Evolutionary conservation across 2,113 vertebrate genomes (phyloP).

Genomic region (Spheniscus mendiculus): DNA sequence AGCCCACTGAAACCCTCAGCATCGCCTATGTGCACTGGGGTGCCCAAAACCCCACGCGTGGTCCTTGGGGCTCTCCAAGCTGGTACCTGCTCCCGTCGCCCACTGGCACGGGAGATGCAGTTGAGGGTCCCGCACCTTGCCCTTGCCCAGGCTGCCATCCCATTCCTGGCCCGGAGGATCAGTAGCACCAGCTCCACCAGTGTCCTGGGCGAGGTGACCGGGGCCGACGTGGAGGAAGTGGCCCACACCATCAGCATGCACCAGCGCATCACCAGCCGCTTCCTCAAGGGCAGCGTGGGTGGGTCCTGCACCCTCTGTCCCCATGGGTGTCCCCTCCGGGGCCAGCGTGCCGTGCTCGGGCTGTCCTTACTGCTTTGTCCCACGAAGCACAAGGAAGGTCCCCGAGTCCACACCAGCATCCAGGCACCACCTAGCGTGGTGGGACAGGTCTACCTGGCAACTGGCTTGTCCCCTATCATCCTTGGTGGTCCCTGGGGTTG

Average conservation of each 20-base stretch:
- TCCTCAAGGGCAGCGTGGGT: neutral
- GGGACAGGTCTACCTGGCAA: neutral
- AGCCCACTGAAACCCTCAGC: neutral
- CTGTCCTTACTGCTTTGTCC: neutral
- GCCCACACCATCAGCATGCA: neutral
- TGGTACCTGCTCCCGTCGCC: neutral
- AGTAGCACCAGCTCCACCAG: conserved; percentile 7
- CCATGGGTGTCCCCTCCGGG: neutral
- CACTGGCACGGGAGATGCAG: neutral
- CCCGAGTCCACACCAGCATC: neutral
- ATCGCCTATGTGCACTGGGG: neutral
- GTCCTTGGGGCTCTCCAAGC: neutral
- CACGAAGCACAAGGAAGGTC: neutral
- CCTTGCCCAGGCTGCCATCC: neutral
- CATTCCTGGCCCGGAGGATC: neutral
- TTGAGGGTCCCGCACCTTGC: neutral
- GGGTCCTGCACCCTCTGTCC: neutral
- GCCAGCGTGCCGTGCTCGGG: neutral
- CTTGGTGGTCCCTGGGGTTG: neutral
- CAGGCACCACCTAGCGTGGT: neutral
- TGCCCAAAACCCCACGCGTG: neutral
- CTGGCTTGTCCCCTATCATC: neutral
- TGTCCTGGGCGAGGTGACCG: neutral
- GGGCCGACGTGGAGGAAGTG: neutral
- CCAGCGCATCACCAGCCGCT: neutral